Conservation (phyloP, 2,888 invertebrate genomes). For the Chesias legatella region DNA sequence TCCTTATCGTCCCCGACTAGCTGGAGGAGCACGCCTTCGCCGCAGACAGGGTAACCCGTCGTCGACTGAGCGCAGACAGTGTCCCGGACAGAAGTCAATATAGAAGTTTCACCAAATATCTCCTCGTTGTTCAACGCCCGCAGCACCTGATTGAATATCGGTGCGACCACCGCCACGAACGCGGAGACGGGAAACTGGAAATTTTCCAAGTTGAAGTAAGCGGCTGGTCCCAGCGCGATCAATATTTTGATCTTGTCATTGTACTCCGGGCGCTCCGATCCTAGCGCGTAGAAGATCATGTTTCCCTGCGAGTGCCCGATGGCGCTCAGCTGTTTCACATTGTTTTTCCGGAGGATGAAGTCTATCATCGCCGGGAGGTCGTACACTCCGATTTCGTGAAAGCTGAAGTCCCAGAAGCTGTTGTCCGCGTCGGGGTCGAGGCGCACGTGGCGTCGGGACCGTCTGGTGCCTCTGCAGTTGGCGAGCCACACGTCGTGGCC, state of each 20-base stretch:
- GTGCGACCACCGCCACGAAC: constrained; percentile 6
- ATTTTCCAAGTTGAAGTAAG: constrained; percentile 47
- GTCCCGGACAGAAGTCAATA: constrained; percentile 6
- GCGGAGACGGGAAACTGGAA: constrained; percentile 11
- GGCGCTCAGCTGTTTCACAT: constrained; percentile 75
- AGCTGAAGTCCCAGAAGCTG: constrained; percentile 77
- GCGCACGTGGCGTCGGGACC: constrained; percentile 72
- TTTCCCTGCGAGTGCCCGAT: constrained; percentile 85
- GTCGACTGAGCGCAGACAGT: constrained; percentile 7
- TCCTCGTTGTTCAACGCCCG: constrained; percentile 14
- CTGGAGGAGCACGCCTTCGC: constrained; percentile 11
- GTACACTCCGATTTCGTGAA: constrained; percentile 84
- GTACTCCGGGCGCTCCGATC: constrained; percentile 71
- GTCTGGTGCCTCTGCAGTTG: constrained; percentile 79
- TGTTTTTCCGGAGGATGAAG: constrained; percentile 54
- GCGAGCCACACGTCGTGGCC: constrained; percentile 69
- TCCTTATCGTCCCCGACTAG: constrained; percentile 68
- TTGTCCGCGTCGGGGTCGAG: constrained; percentile 48
- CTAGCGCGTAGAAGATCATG: constrained; percentile 74
- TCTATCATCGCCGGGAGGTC: constrained; percentile 84
- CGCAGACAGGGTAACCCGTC: constrained; percentile 20
- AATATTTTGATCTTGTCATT: constrained; percentile 74
- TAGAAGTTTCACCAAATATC: constrained; percentile 11
- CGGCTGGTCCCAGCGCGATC: constrained; percentile 78
- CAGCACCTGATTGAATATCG: constrained; percentile 8